phyloP scores from a whole-genome alignment of 2,113 vertebrate genomes.

The Myiagra hebetior region DNA sequence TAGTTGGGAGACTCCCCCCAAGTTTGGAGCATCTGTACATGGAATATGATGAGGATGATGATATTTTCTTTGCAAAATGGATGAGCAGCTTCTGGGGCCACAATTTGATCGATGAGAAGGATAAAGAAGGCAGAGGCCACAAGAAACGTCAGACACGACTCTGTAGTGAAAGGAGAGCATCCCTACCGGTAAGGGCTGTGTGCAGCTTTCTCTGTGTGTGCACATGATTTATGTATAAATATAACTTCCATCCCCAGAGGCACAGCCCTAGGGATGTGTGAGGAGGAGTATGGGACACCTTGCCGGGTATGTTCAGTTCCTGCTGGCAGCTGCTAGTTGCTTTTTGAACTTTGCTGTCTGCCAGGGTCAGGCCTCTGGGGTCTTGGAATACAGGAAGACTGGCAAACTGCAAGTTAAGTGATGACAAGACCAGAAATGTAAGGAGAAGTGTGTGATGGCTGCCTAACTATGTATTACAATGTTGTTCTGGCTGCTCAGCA shows the following conservation, averaged over 20 bases:
- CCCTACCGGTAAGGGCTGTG: conserved; percentile 83
- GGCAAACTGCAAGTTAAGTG: background rate
- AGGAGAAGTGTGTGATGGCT: background rate
- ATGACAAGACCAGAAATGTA: background rate
- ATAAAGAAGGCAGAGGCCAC: conserved; percentile 74
- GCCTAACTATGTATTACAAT: background rate
- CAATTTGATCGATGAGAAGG: conserved; percentile 68
- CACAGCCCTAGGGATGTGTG: background rate
- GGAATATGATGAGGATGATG: conserved; percentile 90
- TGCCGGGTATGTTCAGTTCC: background rate
- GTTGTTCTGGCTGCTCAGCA: background rate
- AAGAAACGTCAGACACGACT: conserved; percentile 64
- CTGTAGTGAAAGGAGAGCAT: conserved; percentile 78
- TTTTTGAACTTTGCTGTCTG: background rate
- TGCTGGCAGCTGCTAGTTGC: background rate
- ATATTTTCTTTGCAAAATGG: conserved; percentile 95
- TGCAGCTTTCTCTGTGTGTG: background rate
- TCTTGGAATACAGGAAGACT: background rate
- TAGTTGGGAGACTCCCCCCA: background rate
- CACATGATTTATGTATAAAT: background rate
- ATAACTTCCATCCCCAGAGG: background rate
- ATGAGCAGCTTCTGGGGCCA: conserved; percentile 99
- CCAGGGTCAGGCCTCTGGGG: background rate
- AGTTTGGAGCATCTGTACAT: conserved; percentile 64
- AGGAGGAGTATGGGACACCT: background rate